Evolutionary conservation across 2,797 vertebrate genomes (phyloP).

Genomic region (Protonibea diacanthus): DNA sequence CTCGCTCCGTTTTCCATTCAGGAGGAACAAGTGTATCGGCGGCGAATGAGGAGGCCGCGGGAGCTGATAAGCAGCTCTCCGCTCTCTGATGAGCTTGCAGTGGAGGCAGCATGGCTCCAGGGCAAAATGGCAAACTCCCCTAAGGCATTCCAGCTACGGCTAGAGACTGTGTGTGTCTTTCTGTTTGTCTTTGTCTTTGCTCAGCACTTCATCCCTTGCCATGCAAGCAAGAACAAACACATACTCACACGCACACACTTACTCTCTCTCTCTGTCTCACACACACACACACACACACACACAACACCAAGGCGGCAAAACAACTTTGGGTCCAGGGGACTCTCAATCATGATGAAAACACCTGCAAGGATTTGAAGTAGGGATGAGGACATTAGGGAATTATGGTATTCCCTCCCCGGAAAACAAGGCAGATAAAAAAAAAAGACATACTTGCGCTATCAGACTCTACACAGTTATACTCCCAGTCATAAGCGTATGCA

Average conservation of each 20-base stretch:
- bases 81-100: slow-evolving; percentile 61
- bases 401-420: slow-evolving; percentile 42
- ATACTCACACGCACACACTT: background rate
- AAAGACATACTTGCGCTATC: slow-evolving; percentile 36
- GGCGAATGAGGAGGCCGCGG: slow-evolving; percentile 45
- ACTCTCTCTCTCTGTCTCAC: too few species aligned
- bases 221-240: slow-evolving; percentile 46
- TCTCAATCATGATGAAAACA: slow-evolving; percentile 75
- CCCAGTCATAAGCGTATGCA: background rate
- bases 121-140: slow-evolving; percentile 65
- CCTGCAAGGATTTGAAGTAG: slow-evolving; percentile 77
- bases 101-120: slow-evolving; percentile 45
- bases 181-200: slow-evolving; percentile 52
- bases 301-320: slow-evolving; percentile 49
- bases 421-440: slow-evolving; percentile 55
- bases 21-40: slow-evolving; percentile 64
- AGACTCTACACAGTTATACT: slow-evolving; percentile 42
- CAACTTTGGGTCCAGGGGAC: slow-evolving; percentile 65
- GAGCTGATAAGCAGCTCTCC: slow-evolving; percentile 68
- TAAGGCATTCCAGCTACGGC: slow-evolving; percentile 40
- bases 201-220: slow-evolving; percentile 40
- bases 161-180: slow-evolving; percentile 23
- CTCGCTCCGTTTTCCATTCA: slow-evolving; percentile 46
- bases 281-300: slow-evolving; percentile 18
- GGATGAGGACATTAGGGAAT: slow-evolving; percentile 74